phyloP scores from a whole-genome alignment of 2,797 vertebrate species.

The Numenius phaeopus region DNA sequence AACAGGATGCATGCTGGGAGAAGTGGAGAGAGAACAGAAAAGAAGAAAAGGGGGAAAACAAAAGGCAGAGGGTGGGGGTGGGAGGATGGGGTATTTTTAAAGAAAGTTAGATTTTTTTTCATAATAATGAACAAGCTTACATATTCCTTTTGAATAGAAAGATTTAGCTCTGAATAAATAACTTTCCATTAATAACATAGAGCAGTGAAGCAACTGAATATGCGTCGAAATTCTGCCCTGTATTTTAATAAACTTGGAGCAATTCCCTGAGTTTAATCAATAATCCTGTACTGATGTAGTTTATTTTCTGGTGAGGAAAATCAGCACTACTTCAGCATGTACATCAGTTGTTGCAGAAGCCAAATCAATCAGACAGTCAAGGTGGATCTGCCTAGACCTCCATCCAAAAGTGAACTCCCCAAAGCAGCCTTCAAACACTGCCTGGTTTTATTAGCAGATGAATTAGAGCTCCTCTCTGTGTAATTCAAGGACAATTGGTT shows the following conservation, averaged over 20 bases:
- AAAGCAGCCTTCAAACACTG: neutral
- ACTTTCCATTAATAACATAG: neutral
- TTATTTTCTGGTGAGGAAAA: neutral
- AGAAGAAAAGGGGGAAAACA: neutral
- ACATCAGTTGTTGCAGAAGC: neutral
- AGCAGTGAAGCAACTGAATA: neutral
- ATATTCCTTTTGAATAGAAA: neutral
- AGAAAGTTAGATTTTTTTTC: neutral
- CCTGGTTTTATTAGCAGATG: neutral
- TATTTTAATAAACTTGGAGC: neutral
- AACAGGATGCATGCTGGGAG: neutral
- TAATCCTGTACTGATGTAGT: neutral
- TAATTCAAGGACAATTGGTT: neutral
- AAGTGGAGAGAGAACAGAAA: neutral
- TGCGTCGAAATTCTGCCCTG: neutral
- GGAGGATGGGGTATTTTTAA: accelerated
- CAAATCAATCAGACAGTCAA: conserved; percentile 2
- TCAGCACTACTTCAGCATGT: neutral
- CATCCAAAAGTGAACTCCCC: neutral
- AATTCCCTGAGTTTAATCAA: neutral
- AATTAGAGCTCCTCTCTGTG: neutral
- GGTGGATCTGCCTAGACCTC: neutral
- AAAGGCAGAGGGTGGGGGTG: accelerated
- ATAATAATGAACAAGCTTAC: neutral
- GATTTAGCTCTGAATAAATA: neutral